A percentile compares a stretch with the other conserved stretches of the same genome.
Evolutionary conservation across 2,113 vertebrate species (phyloP).

Genomic region (Megatriorchis doriae): DNA sequence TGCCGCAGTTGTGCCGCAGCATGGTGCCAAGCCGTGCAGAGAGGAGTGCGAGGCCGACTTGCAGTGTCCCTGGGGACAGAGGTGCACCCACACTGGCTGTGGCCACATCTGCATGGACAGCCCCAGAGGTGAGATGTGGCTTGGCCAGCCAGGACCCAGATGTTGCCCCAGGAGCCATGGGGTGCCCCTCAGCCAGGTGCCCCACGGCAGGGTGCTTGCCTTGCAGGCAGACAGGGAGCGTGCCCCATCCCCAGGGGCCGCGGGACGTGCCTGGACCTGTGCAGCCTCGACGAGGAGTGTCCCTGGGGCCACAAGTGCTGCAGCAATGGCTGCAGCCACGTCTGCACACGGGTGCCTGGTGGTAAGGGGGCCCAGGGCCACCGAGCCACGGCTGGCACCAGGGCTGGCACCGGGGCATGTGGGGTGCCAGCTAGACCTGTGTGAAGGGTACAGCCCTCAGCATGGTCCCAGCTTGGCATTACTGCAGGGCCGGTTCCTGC

Average conservation of each 20-base stretch:
- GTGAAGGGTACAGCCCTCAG: not conserved
- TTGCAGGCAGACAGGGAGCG: not conserved
- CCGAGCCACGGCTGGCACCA: rapidly evolving
- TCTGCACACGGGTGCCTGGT: not conserved
- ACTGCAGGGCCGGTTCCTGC: rapidly evolving
- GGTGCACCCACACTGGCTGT: not conserved
- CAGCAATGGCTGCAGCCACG: not conserved
- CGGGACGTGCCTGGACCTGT: not conserved
- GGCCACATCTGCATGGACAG: not conserved
- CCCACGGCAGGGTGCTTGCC: rapidly evolving
- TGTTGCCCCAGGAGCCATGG: rapidly evolving
- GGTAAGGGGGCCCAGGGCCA: not conserved
- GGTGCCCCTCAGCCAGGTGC: not conserved
- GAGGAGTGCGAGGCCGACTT: not conserved
- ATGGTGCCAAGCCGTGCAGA: rapidly evolving
- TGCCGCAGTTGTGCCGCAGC: rapidly evolving
- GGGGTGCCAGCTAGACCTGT: not conserved
- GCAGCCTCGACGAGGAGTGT: not conserved
- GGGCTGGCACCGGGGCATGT: rapidly evolving
- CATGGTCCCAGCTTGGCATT: not conserved
- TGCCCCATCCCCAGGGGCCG: not conserved
- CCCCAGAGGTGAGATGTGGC: not conserved
- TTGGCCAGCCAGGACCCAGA: not conserved
- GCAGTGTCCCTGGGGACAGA: slow-evolving; percentile 14
- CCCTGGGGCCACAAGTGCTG: slow-evolving; percentile 19